Base-by-base conservation (phyloP, 1,140 invertebrate species). In the Danaus melanippus region DNA sequence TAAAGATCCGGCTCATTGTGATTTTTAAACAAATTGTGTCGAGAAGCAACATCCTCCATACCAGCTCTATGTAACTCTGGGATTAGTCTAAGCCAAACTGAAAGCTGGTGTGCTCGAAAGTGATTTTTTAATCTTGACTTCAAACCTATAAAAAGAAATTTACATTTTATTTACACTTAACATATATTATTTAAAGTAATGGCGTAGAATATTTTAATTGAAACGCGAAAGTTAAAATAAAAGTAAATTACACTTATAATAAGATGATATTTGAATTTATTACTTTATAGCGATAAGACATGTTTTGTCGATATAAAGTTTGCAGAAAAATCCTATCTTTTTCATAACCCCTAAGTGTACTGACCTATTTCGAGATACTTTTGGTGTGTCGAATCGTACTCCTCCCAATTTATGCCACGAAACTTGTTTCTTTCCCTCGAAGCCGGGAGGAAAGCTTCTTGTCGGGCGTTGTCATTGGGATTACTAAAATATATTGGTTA, bases 361-460 rank as follows among this genome's bases (percentile, higher is more conserved):
- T 92, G 83, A 96, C 95, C 93, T 71, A 97, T 96, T 90, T 96
- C 95, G 58, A 97, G 89, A 87, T 97, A 97, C 82, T 96, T 95
- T 73, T 97, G 95, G 88, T 96, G 95, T 43, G 94, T 90, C 8
- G 93, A 92, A 77, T 97, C 95, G 84, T 97, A 97, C 70, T 95
- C 92, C 64, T 97, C 96, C 96, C 96, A 98, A 11, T 90, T 90
- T 53, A 94, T 90, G 42, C 91, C 92, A 46, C 93, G 89, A 78
- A 96, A 97, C 58, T 94, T 90, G 85, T 94, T 96, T 56, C 92
- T 91, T 79, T 96, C 95, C 67, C 92, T 93, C 51, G 91, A 95
- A 39, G 91, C 91, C 7, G 92, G 91, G 53, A 96, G 85, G 44
- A 91, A 84, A 3, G 90, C 89, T 62, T 93, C 91, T 67, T 93